phyloP scores from a whole-genome alignment of 2,888 invertebrate species.

The Drosophila anomelani region DNA sequence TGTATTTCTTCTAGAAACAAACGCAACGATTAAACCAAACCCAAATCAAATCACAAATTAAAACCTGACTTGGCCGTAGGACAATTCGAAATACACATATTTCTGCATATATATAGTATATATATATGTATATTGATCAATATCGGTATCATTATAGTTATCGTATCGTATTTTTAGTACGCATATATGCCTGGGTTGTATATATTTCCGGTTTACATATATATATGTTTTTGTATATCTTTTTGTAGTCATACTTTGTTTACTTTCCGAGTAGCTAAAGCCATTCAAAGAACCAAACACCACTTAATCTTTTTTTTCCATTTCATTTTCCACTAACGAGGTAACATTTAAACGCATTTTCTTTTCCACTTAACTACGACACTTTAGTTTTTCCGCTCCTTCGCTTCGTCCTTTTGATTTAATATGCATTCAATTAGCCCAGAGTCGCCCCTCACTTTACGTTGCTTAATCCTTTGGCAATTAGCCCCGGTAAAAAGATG shows the following conservation, averaged over 20 bases:
- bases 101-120: not conserved
- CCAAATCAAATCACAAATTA: not conserved
- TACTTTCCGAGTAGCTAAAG: constrained; percentile 55
- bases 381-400: constrained; percentile 32
- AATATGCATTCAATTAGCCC: constrained; percentile 43
- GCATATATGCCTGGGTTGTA: constrained; percentile 20
- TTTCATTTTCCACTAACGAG: constrained; percentile 72
- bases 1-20: constrained; percentile 21
- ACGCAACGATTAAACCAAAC: constrained; percentile 3
- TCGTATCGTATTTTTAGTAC: constrained; percentile 18
- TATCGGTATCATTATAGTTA: constrained; percentile 23
- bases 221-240: constrained; percentile 9
- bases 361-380: constrained; percentile 51
- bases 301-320: constrained; percentile 38
- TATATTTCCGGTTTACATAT: constrained; percentile 1
- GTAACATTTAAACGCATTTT: constrained; percentile 80
- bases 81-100: constrained; percentile 29
- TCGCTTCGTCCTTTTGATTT: constrained; percentile 44
- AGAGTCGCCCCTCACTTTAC: constrained; percentile 1
- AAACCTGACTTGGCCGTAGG: constrained; percentile 17
- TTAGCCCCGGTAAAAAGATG: constrained; percentile 36
- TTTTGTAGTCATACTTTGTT: constrained; percentile 17
- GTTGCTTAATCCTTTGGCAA: constrained; percentile 23
- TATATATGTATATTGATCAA: not conserved
- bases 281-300: constrained; percentile 54